These are phyloP conservation scores for Cremastinae sp. DNA, from an alignment of 2,888 invertebrate species.

Conservation along the genomic window DNA sequence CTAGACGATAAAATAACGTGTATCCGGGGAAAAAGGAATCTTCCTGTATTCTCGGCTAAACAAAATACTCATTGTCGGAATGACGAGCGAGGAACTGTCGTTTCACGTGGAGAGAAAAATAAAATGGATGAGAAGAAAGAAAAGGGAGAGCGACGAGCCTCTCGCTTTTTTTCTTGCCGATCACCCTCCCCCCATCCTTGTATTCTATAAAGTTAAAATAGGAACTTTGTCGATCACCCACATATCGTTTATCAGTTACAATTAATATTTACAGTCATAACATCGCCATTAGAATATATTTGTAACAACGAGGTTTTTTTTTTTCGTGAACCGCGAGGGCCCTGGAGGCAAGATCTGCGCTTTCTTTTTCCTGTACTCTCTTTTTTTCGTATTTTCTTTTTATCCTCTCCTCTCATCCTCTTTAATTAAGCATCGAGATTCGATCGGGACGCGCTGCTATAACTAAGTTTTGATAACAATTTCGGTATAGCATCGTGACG, in stretches of 20 bases:
- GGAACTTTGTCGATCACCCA: constrained; percentile 79
- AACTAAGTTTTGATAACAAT: constrained; percentile 8
- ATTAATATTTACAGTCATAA: constrained; percentile 73
- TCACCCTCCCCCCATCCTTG: constrained; percentile 60
- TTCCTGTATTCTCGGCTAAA: constrained; percentile 44
- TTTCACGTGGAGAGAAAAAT: constrained; percentile 49
- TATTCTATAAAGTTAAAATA: constrained; percentile 73
- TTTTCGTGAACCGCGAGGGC: constrained; percentile 64
- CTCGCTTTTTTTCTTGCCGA: constrained; percentile 44
- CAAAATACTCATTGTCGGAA: constrained; percentile 40
- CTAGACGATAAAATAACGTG: constrained; percentile 63
- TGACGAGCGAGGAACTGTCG: constrained; percentile 49
- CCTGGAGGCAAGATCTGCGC: constrained; percentile 24
- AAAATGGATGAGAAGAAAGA: constrained; percentile 54
- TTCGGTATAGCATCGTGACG: constrained; percentile 8
- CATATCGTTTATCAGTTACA: constrained; percentile 66
- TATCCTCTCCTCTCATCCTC: constrained; percentile 18
- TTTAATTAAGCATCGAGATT: not conserved
- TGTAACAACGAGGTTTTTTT: constrained; percentile 72
- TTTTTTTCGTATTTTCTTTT: constrained; percentile 32
- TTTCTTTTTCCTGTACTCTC: constrained; percentile 11
- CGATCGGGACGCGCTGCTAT: constrained; percentile 26
- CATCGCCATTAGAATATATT: constrained; percentile 70
- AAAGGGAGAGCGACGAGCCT: constrained; percentile 51
- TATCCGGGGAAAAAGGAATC: constrained; percentile 56